These are phyloP conservation scores for Hyposoter didymator DNA, from an alignment of 2,888 invertebrate genomes.

Conservation along the genomic window DNA sequence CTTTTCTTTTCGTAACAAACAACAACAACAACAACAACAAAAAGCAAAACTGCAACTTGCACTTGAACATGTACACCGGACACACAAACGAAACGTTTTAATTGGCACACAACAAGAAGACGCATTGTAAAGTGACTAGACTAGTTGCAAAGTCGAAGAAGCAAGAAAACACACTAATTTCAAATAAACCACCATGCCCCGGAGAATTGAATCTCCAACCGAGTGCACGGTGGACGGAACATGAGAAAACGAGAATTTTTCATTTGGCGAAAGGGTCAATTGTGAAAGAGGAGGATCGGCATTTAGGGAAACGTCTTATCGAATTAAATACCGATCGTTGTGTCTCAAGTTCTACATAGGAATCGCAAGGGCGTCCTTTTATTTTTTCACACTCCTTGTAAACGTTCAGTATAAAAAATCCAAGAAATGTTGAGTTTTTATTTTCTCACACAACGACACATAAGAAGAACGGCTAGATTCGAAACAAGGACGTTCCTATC, in stretches of 20 bases:
- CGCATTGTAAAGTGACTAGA: conserved; percentile 44
- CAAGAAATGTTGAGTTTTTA: conserved; percentile 26
- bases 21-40: background rate
- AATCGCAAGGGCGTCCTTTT: conserved; percentile 29
- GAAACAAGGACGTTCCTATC: conserved; percentile 49
- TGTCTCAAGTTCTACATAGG: conserved; percentile 23
- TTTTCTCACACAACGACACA: conserved; percentile 16
- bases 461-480: conserved; percentile 19
- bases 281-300: conserved; percentile 45
- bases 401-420: conserved; percentile 17
- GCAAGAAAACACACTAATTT: conserved; percentile 18
- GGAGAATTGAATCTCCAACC: conserved; percentile 4
- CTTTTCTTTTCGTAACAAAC: conserved; percentile 38
- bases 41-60: background rate
- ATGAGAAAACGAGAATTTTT: too few species aligned
- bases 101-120: conserved; percentile 8
- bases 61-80: conserved; percentile 17
- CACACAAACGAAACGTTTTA: conserved; percentile 35
- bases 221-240: background rate
- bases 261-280: conserved; percentile 35
- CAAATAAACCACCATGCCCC: conserved; percentile 6
- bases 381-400: conserved; percentile 12
- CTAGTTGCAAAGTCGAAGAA: conserved; percentile 39
- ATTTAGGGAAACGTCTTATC: conserved; percentile 45
- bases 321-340: conserved; percentile 48